Base-by-base conservation (phyloP, 2,113 vertebrate species). In the Merops nubicus region DNA sequence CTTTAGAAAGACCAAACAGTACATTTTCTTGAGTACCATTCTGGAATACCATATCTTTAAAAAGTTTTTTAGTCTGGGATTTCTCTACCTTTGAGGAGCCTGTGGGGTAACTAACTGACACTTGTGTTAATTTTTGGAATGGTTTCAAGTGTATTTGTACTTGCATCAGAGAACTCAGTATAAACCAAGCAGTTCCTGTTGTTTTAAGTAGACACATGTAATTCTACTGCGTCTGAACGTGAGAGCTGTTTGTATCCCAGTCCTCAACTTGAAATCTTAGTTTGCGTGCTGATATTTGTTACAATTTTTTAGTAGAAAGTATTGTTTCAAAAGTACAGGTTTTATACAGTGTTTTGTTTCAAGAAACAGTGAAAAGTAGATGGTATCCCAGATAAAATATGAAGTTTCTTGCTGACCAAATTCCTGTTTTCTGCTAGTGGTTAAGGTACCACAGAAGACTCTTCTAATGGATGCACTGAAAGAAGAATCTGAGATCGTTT, bases 371-470 rank as follows among this genome's bases (percentile, higher is more conserved):
- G 42, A 89, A 73, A 50, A 2, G 1, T 53, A 65, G 62, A 15
- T 14, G 11, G 8, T 9, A 2, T 40, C 7, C 34, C 50, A 70
- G 29, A 42, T 77, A 63, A 84, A 93, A 63, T 5, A 38, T 0
- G 2, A 42, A 45, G 12, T 63, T 85, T 25, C 20, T 88, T 87
- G 57, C 40, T 88, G 42, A 82, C 57, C 18, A 53, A 92, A 91
- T 65, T 68, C 11, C 56, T 75, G 1, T 93, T 96, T 95, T 85
- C 69, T 94, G 5, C 65, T 94, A 99, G 99, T 99, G 91, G 99
- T 99, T 78, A 99, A 99, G 97, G 99, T 99, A 48, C 99, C 99
- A 74, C 99, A 99, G 98, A 99, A 99, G 98, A 99, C 99, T 43
- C 98, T 99, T 68, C 95, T 99, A 82, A 99, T 99, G 99, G 99